These are phyloP conservation scores for Corythucha ciliata DNA, from an alignment of 2,888 invertebrate genomes.

Conservation along the genomic window DNA sequence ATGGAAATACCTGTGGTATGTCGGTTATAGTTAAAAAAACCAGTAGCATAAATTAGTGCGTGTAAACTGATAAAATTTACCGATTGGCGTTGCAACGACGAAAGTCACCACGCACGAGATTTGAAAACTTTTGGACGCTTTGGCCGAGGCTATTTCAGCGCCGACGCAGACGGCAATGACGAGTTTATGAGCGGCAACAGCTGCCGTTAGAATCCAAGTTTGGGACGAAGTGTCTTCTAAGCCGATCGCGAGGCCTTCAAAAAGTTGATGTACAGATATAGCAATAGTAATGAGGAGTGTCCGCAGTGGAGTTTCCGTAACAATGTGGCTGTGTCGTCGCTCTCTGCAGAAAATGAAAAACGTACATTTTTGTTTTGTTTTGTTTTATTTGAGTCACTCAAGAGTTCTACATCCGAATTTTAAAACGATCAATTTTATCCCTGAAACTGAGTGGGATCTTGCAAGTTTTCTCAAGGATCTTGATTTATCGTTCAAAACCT, in stretches of 20 bases:
- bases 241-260: constrained; percentile 72
- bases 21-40: neutral
- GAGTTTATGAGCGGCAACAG: constrained; percentile 56
- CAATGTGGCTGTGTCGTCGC: constrained; percentile 11
- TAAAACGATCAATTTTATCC: too few relatives aligned
- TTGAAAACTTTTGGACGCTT: constrained; percentile 45
- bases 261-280: constrained; percentile 56
- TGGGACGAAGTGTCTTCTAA: constrained; percentile 48
- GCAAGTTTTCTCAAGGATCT: too few relatives aligned
- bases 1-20: neutral
- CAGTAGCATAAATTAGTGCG: neutral
- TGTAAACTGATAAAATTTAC: neutral
- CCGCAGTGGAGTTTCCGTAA: constrained; percentile 25
- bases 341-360: constrained; percentile 4
- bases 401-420: too few relatives aligned
- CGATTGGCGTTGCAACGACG: constrained; percentile 54
- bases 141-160: constrained; percentile 45
- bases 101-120: constrained; percentile 52
- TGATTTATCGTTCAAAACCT: too few relatives aligned
- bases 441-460: too few relatives aligned
- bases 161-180: constrained; percentile 55
- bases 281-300: constrained; percentile 46
- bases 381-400: too few relatives aligned
- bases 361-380: too few relatives aligned
- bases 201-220: constrained; percentile 55